Percentiles rank a stretch among this genome's conserved stretches.
phyloP scores from a whole-genome alignment of 2,797 vertebrate genomes.

The Amniataba percoides region DNA sequence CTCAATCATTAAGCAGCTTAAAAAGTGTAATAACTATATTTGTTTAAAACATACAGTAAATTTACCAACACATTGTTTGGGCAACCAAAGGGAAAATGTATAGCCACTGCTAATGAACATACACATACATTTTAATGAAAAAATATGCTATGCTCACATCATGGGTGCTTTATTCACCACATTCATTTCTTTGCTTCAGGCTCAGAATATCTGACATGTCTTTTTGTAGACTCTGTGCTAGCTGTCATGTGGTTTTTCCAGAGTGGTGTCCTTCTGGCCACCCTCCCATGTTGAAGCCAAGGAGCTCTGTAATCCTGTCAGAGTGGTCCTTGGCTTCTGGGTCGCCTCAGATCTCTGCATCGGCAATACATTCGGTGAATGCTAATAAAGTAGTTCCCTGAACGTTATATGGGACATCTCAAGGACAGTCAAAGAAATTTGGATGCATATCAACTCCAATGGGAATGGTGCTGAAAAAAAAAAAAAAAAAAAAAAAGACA shows the following conservation, averaged over 20 bases:
- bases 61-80: not conserved
- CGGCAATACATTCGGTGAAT: constrained; percentile 48
- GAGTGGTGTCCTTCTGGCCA: constrained; percentile 43
- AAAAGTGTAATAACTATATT: constrained; percentile 8
- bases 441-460: constrained; percentile 32
- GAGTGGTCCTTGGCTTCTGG: constrained; percentile 60
- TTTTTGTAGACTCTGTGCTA: constrained; percentile 34
- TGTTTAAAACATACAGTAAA: constrained; percentile 1
- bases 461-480: constrained; percentile 23
- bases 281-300: constrained; percentile 39
- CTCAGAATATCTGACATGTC: not conserved
- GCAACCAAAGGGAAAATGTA: not conserved
- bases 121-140: not conserved
- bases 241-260: constrained; percentile 5
- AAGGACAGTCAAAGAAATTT: constrained; percentile 55
- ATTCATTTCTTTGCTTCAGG: constrained; percentile 14
- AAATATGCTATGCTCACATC: constrained; percentile 2
- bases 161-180: not conserved
- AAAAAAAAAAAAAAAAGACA: not conserved
- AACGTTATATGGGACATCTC: constrained; percentile 52
- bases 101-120: not conserved
- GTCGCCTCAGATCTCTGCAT: constrained; percentile 62
- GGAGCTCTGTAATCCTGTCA: constrained; percentile 61
- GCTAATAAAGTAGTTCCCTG: constrained; percentile 48
- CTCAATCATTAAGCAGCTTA: not conserved